Evolutionary conservation across 2,797 vertebrate genomes (phyloP).

Genomic region (Discoglossus pictus): DNA sequence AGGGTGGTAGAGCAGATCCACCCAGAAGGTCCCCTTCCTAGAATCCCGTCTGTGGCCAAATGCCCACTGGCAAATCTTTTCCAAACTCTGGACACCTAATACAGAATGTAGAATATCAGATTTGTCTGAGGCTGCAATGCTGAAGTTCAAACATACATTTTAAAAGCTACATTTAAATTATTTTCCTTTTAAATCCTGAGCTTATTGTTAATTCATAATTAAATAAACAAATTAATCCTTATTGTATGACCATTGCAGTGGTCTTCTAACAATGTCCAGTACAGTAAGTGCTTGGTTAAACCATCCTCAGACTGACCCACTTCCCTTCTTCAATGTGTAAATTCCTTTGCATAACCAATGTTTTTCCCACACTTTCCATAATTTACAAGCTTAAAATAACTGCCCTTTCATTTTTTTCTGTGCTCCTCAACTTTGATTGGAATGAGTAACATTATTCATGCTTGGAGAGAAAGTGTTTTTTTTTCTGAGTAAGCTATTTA

Average conservation of each 20-base stretch:
- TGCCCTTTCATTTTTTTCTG: constrained; percentile 19
- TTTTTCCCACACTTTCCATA: constrained; percentile 6
- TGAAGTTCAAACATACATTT: no score
- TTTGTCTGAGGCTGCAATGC: no score
- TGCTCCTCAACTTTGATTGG: constrained; percentile 31
- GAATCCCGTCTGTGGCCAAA: no score
- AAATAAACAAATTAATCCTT: no score
- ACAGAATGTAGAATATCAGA: no score
- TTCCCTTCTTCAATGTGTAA: background rate
- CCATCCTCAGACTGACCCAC: background rate
- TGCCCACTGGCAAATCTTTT: no score
- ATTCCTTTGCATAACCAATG: constrained; percentile 19
- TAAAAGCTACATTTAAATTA: no score
- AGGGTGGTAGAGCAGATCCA: no score
- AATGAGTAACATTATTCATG: constrained; percentile 39
- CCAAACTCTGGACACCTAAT: no score
- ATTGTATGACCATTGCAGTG: background rate
- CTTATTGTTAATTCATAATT: no score
- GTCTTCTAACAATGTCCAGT: background rate
- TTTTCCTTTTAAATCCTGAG: no score
- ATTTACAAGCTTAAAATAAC: constrained; percentile 22
- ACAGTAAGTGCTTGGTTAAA: background rate
- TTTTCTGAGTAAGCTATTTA: constrained; percentile 25
- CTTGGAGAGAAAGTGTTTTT: constrained; percentile 13
- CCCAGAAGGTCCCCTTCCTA: no score